A percentile compares a stretch with the other conserved stretches of the same genome.
Evolutionary conservation across 2,113 vertebrate genomes (phyloP).

Genomic region (Podiceps cristatus): DNA sequence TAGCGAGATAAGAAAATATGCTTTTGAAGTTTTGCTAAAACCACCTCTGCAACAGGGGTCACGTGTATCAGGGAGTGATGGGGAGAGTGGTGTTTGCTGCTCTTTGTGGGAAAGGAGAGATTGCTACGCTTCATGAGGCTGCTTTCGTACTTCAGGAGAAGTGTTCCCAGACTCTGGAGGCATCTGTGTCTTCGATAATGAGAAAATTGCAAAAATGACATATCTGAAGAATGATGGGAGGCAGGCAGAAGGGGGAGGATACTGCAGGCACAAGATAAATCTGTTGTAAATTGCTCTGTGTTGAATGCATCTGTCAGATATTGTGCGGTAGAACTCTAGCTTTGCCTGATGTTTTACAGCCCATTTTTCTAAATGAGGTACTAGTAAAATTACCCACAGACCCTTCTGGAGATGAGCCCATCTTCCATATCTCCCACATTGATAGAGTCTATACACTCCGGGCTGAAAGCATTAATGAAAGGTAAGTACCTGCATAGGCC

Average conservation of each 20-base stretch:
- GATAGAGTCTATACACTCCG: slow-evolving; percentile 96
- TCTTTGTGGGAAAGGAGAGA: not conserved
- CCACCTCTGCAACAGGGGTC: not conserved
- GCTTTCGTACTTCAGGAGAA: not conserved
- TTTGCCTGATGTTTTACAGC: slow-evolving; percentile 81
- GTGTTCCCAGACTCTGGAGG: not conserved
- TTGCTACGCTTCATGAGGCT: not conserved
- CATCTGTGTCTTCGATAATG: not conserved
- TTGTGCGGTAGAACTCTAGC: not conserved
- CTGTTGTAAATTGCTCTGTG: not conserved
- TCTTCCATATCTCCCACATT: slow-evolving; percentile 99
- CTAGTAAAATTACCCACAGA: slow-evolving; percentile 97
- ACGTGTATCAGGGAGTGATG: accelerated
- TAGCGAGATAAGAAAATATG: not conserved
- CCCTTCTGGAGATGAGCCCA: slow-evolving; percentile 96
- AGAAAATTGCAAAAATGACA: not conserved
- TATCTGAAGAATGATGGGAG: not conserved
- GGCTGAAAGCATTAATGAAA: slow-evolving; percentile 96
- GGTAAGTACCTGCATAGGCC: slow-evolving; percentile 71
- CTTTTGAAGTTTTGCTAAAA: not conserved
- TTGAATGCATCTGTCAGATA: not conserved
- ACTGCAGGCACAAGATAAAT: not conserved
- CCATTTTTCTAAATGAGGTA: slow-evolving; percentile 98
- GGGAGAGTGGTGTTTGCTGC: not conserved
- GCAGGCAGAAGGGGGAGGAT: not conserved